Percentiles rank a stretch among this genome's conserved stretches.
Conservation (phyloP, 1,140 invertebrate genomes). For the Heliothis virescens region DNA sequence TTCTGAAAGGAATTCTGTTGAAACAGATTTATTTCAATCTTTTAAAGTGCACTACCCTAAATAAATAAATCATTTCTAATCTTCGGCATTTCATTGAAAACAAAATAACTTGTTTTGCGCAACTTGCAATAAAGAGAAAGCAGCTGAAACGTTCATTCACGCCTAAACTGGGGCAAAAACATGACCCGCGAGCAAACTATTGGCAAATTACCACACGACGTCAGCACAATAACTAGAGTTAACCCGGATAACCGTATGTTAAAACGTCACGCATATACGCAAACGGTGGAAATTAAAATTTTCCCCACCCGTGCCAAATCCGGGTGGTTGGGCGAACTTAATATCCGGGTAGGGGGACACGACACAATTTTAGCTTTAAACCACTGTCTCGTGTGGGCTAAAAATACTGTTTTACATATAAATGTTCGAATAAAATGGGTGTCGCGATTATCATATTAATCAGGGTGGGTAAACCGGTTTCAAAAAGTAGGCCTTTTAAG, state of each 20-base stretch:
- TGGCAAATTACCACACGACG: constrained; percentile 23
- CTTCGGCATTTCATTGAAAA: too few relatives aligned
- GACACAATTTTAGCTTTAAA: constrained; percentile 36
- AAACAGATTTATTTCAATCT: not conserved
- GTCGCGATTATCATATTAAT: constrained; percentile 29
- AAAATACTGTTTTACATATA: constrained; percentile 45
- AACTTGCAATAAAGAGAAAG: not conserved
- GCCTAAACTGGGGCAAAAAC: not conserved
- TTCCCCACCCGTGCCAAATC: constrained; percentile 38
- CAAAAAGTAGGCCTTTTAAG: not conserved
- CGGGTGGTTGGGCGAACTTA: constrained; percentile 36
- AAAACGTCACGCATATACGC: constrained; percentile 34
- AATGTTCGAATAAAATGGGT: constrained; percentile 43
- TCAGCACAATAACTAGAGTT: constrained; percentile 25
- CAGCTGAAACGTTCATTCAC: not conserved
- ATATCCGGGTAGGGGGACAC: constrained; percentile 20
- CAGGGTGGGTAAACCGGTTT: not conserved
- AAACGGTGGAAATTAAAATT: constrained; percentile 42
- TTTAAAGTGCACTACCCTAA: not conserved
- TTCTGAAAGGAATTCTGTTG: not conserved
- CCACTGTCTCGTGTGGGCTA: constrained; percentile 33
- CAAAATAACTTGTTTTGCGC: not conserved
- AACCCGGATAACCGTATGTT: constrained; percentile 42
- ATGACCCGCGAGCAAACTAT: constrained; percentile 3
- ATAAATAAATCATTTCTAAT: not conserved